Evolutionary conservation across 2,888 invertebrate genomes (phyloP).

Genomic region (Dichetophora obliterata): DNA sequence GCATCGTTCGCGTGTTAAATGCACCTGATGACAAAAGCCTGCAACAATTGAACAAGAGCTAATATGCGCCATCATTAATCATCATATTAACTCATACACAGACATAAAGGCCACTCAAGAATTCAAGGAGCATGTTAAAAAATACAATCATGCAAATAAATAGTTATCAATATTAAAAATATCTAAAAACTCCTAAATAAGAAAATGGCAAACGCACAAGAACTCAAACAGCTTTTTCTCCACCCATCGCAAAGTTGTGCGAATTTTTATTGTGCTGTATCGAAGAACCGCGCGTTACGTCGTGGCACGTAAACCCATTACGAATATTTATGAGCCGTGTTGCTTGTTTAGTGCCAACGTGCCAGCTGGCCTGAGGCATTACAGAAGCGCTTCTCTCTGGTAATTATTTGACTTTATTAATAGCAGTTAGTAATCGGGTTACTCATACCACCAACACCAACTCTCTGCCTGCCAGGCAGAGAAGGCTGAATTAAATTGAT

Average conservation of each 20-base stretch:
- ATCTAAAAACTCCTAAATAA: not conserved
- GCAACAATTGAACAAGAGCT: not conserved
- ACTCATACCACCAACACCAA: not conserved
- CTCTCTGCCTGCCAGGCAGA: not conserved
- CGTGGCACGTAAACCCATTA: slow-evolving; percentile 51
- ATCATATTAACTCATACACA: not conserved
- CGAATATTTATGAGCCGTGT: slow-evolving; percentile 50
- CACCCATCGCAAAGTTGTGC: not conserved
- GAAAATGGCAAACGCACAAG: too few species aligned
- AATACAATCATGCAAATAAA: not conserved
- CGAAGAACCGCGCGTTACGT: not conserved
- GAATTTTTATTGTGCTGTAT: slow-evolving; percentile 23
- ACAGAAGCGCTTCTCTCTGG: slow-evolving; percentile 14
- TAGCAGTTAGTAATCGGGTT: not conserved
- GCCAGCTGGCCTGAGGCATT: slow-evolving; percentile 18
- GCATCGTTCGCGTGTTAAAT: slow-evolving; percentile 61
- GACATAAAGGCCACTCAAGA: not conserved
- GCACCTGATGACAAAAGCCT: slow-evolving; percentile 61
- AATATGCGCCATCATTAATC: slow-evolving; percentile 32
- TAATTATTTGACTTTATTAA: slow-evolving; percentile 3
- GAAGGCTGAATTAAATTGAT: slow-evolving; percentile 53
- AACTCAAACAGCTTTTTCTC: not conserved
- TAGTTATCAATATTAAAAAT: not conserved
- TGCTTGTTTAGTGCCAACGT: slow-evolving; percentile 3
- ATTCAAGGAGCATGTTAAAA: not conserved